These are phyloP conservation scores for Apolygus lucorum DNA, from an alignment of 1,140 invertebrate genomes.

Conservation along the genomic window DNA sequence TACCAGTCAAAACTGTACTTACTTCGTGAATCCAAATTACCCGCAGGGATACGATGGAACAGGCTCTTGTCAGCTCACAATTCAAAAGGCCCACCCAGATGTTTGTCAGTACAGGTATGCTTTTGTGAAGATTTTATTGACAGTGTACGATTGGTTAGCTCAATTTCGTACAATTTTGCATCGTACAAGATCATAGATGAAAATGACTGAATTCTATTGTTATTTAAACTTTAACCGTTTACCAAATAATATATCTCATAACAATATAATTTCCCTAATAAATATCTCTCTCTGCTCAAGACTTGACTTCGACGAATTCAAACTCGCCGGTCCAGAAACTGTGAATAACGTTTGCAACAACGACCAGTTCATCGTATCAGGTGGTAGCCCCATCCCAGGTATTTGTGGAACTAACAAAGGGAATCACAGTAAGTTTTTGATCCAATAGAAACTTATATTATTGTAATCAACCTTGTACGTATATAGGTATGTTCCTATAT, in stretches of 20 bases:
- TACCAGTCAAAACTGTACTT: conserved; percentile 68
- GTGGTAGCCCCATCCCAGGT: conserved; percentile 64
- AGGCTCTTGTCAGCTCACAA: conserved; percentile 70
- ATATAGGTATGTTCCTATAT: too few relatives aligned
- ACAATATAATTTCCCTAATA: too few relatives aligned
- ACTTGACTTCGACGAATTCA: conserved; percentile 70
- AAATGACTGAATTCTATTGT: too few relatives aligned
- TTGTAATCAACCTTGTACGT: too few relatives aligned
- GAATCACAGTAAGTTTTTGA: conserved; percentile 74
- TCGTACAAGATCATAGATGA: too few relatives aligned
- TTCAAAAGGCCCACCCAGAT: conserved; percentile 62
- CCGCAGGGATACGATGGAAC: conserved; percentile 63
- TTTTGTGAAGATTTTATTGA: too few relatives aligned
- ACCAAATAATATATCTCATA: too few relatives aligned
- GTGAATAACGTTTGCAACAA: conserved; percentile 68
- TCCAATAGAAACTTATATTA: too few relatives aligned
- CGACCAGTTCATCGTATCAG: conserved; percentile 76
- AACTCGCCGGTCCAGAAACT: conserved; percentile 58
- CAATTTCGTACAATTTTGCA: too few relatives aligned
- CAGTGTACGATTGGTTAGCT: too few relatives aligned
- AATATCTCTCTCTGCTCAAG: conserved; percentile 41
- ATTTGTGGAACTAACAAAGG: conserved; percentile 75
- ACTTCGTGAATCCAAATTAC: conserved; percentile 72
- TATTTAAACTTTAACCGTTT: too few relatives aligned
- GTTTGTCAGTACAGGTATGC: conserved; percentile 74